These are phyloP conservation scores for Lepetodrilus schrolli DNA, from an alignment of 2,888 invertebrate species.

Conservation along the genomic window DNA sequence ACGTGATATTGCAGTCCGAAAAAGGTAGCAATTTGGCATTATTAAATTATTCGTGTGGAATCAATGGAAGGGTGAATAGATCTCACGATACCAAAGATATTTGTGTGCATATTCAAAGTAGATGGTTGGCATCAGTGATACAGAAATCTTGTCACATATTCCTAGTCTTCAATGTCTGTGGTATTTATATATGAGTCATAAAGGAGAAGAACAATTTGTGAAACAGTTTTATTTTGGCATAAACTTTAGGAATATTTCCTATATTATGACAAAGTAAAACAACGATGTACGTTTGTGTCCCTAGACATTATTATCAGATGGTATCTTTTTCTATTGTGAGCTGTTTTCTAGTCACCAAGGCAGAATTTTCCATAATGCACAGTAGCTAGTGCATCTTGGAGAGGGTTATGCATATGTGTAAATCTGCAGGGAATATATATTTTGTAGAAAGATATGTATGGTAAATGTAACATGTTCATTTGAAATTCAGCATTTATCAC, in stretches of 20 bases:
- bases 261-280: slow-evolving; percentile 9
- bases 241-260: background rate
- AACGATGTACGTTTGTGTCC: background rate
- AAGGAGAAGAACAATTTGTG: background rate
- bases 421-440: slow-evolving; percentile 39
- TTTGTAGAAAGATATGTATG: slow-evolving; percentile 40
- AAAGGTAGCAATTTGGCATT: background rate
- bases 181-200: slow-evolving; percentile 22
- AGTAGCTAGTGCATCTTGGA: slow-evolving; percentile 19
- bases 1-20: background rate
- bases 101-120: slow-evolving; percentile 21
- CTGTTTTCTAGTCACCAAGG: slow-evolving; percentile 27
- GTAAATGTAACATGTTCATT: slow-evolving; percentile 39
- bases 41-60: background rate
- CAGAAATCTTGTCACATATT: slow-evolving; percentile 26
- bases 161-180: slow-evolving; percentile 23
- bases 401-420: slow-evolving; percentile 33
- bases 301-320: slow-evolving; percentile 12
- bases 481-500: slow-evolving; percentile 50
- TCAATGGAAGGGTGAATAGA: background rate
- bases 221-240: slow-evolving; percentile 9
- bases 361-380: slow-evolving; percentile 26
- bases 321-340: slow-evolving; percentile 24
- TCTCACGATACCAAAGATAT: slow-evolving; percentile 28
- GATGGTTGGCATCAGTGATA: slow-evolving; percentile 24